phyloP scores from a whole-genome alignment of 1,140 invertebrate genomes.

The Polypedilum vanderplanki region DNA sequence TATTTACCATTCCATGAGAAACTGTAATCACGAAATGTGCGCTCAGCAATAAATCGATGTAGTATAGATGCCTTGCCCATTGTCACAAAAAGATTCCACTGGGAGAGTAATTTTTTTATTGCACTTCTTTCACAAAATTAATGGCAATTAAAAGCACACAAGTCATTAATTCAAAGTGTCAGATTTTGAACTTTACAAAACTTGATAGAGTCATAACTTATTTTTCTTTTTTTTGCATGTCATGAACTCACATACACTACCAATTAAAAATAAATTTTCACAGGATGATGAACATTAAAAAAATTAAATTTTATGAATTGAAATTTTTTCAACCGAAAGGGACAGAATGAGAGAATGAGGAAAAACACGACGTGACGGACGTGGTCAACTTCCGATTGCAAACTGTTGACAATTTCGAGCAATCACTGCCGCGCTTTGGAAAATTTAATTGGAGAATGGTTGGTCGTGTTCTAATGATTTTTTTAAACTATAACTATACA shows the following conservation, averaged over 20 bases:
- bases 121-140: too few species aligned
- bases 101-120: too few species aligned
- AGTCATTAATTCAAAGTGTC: not conserved
- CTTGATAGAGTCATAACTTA: not conserved
- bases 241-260: not conserved
- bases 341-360: not conserved
- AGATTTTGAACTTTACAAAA: not conserved
- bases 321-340: not conserved
- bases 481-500: too few species aligned
- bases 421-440: not conserved
- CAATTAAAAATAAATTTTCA: constrained; percentile 15
- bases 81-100: not conserved
- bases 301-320: not conserved
- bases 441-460: not conserved
- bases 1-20: not conserved
- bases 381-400: constrained; percentile 2
- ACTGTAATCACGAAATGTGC: not conserved
- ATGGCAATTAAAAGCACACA: not conserved
- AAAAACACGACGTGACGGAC: not conserved
- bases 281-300: not conserved
- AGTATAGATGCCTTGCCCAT: not conserved
- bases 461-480: too few species aligned
- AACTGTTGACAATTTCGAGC: constrained; percentile 11
- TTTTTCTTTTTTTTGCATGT: not conserved
- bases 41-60: constrained; percentile 1